Evolutionary conservation across 2,113 vertebrate species (phyloP).

Genomic region (Microtus pennsylvanicus): DNA sequence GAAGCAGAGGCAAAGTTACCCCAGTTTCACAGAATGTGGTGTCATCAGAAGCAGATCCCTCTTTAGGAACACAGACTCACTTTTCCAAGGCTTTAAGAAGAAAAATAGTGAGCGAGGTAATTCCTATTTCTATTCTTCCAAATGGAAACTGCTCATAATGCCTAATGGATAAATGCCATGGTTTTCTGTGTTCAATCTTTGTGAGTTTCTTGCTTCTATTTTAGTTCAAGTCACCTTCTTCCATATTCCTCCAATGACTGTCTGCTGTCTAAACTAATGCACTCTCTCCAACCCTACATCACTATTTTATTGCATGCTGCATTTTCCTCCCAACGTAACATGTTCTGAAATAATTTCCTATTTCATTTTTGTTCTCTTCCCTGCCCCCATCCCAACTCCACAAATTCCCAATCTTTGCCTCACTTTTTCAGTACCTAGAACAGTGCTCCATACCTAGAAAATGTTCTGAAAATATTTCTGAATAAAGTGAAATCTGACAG

Average conservation of each 20-base stretch:
- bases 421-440: slow-evolving; percentile 47
- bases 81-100: background rate
- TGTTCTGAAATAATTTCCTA: slow-evolving; percentile 25
- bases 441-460: background rate
- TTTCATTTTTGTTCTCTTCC: background rate
- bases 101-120: background rate
- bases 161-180: background rate
- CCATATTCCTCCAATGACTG: background rate
- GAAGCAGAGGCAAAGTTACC: background rate
- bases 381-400: background rate
- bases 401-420: background rate
- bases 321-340: slow-evolving; percentile 7
- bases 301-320: background rate
- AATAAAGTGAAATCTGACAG: background rate
- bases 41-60: background rate
- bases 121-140: background rate
- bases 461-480: slow-evolving; percentile 41
- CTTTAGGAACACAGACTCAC: background rate
- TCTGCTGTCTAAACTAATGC: background rate
- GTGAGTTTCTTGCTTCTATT: slow-evolving; percentile 12
- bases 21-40: background rate
- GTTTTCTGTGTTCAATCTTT: background rate
- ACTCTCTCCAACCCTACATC: background rate
- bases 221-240: background rate
- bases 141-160: background rate